These are phyloP conservation scores for Cinclus mexicanus DNA, from an alignment of 2,113 vertebrate species.

Conservation along the genomic window DNA sequence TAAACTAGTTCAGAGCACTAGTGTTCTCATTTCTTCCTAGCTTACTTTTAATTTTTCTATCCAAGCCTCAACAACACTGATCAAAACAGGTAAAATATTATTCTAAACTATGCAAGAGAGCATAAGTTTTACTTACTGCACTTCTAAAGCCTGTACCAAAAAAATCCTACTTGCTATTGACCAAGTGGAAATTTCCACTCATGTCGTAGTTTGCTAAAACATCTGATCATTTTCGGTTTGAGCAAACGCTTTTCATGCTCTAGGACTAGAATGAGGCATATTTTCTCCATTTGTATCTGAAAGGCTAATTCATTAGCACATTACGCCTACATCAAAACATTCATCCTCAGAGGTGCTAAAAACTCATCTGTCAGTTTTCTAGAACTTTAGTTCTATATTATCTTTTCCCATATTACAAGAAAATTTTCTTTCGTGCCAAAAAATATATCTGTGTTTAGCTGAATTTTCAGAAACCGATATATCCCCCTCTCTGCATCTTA, in stretches of 20 bases:
- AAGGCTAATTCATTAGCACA: constrained; percentile 66
- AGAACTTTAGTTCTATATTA: constrained; percentile 15
- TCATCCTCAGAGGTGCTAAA: constrained; percentile 29
- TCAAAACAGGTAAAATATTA: neutral
- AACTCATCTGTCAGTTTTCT: constrained; percentile 52
- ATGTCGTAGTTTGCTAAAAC: neutral
- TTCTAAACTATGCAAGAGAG: neutral
- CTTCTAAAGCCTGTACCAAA: neutral
- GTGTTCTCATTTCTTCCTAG: neutral
- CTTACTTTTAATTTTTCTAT: neutral
- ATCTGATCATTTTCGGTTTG: neutral
- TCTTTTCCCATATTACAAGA: neutral
- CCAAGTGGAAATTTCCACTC: constrained; percentile 3
- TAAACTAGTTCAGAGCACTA: neutral
- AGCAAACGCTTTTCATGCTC: neutral
- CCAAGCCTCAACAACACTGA: neutral
- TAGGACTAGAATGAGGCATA: neutral
- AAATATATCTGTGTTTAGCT: neutral
- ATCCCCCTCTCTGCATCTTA: neutral
- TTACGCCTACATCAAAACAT: constrained; percentile 58
- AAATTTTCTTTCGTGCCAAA: neutral
- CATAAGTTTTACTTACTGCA: neutral
- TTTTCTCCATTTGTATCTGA: constrained; percentile 50
- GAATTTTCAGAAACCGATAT: neutral
- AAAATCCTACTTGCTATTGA: neutral